phyloP scores from a whole-genome alignment of 1,140 invertebrate genomes.

The Aphaenogaster ashmeadi region DNA sequence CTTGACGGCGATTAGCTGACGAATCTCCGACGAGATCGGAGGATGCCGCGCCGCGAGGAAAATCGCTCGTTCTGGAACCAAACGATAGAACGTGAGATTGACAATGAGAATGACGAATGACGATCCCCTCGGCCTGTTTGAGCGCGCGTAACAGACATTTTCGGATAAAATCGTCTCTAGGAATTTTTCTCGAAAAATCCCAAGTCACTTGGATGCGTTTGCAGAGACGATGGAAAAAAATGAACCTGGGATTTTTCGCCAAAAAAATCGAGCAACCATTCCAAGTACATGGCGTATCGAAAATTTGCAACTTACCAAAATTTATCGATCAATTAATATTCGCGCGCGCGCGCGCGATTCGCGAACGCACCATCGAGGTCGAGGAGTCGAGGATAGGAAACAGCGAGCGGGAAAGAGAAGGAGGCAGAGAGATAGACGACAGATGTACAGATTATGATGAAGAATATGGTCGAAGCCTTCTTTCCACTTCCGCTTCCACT shows the following conservation, averaged over 20 bases:
- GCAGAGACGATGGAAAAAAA: background rate
- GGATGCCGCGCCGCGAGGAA: no score
- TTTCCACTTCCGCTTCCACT: no score
- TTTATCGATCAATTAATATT: background rate
- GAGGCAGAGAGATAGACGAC: background rate
- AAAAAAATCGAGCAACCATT: background rate
- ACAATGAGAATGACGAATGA: no score
- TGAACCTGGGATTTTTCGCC: background rate
- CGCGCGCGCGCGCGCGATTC: background rate
- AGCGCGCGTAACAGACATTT: background rate
- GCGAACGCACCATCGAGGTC: background rate
- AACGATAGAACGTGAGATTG: no score
- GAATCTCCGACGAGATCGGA: no score
- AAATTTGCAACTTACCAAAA: constrained; percentile 7
- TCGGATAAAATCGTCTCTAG: background rate
- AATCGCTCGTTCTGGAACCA: background rate
- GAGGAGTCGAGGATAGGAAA: background rate
- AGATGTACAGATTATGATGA: background rate
- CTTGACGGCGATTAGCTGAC: no score
- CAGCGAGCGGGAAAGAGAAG: background rate
- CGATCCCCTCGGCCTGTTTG: background rate
- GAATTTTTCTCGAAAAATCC: background rate
- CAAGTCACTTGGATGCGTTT: background rate
- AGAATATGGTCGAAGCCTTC: background rate
- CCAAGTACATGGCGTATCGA: no score